These are phyloP conservation scores for Plagodis pulveraria DNA, from an alignment of 2,888 invertebrate genomes.

Conservation along the genomic window DNA sequence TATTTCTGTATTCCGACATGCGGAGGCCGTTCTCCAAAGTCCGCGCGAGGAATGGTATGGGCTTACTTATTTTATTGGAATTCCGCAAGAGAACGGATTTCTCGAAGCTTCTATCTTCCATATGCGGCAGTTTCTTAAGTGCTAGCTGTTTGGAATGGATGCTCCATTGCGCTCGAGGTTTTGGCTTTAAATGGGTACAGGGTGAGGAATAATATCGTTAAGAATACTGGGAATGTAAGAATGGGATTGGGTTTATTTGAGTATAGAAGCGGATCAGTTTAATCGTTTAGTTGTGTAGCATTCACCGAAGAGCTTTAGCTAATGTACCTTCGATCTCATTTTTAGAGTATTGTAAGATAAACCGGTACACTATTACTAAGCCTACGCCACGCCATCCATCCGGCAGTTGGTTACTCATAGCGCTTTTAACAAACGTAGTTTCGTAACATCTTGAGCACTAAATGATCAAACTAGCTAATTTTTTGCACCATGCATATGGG, in stretches of 20 bases:
- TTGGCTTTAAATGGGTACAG: constrained; percentile 16
- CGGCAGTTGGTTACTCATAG: too few species aligned
- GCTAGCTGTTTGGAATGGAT: constrained; percentile 20
- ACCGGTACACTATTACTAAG: too few species aligned
- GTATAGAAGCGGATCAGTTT: background rate
- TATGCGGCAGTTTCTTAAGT: constrained; percentile 30
- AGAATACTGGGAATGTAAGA: constrained; percentile 8
- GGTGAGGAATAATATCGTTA: constrained; percentile 16
- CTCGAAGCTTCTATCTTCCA: constrained; percentile 30
- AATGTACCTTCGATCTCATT: too few species aligned
- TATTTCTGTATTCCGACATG: constrained; percentile 44
- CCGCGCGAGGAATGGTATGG: constrained; percentile 38
- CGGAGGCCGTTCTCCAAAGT: constrained; percentile 43
- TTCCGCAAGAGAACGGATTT: constrained; percentile 40
- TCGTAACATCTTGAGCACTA: too few species aligned
- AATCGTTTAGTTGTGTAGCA: background rate
- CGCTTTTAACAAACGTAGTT: too few species aligned
- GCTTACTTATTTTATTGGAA: constrained; percentile 55
- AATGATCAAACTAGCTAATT: too few species aligned
- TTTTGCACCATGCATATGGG: too few species aligned
- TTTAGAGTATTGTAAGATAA: too few species aligned
- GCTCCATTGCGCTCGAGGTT: constrained; percentile 22
- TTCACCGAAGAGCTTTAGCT: too few species aligned
- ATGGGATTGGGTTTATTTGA: constrained; percentile 6
- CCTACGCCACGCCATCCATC: too few species aligned